A percentile compares a stretch with the other conserved stretches of the same genome.
Evolutionary conservation across 53 echinoderm and acorn worm genomes (phyloP).

Genomic region (Temnopleurus reevesii): DNA sequence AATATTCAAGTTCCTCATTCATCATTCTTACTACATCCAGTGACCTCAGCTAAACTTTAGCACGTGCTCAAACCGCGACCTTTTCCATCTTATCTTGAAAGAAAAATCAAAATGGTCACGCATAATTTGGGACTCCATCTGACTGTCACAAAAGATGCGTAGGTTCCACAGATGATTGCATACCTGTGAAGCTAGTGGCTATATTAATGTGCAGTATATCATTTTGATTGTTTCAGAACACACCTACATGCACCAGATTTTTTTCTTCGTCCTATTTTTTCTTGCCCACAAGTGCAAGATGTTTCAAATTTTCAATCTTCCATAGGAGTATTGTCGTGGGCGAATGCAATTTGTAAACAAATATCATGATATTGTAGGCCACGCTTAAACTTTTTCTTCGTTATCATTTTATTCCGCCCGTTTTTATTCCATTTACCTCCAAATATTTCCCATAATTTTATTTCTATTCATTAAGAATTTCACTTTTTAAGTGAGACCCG

Average conservation of each 20-base stretch:
- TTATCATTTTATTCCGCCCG: too few relatives aligned
- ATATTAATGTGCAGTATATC: background rate
- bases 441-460: background rate
- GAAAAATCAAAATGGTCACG: slow-evolving; percentile 5
- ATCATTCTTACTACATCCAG: too few relatives aligned
- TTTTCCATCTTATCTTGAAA: background rate
- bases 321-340: background rate
- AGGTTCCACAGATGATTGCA: background rate
- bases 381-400: too few relatives aligned
- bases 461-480: too few relatives aligned
- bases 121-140: background rate
- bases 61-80: background rate
- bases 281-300: background rate
- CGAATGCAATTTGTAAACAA: background rate
- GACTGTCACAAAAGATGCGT: background rate
- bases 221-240: background rate
- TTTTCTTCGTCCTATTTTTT: background rate
- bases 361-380: background rate
- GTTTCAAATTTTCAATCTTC: background rate
- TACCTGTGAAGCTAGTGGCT: background rate
- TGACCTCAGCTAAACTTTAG: too few relatives aligned
- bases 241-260: background rate
- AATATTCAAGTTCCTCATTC: too few relatives aligned
- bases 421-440: too few relatives aligned
- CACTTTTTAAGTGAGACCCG: too few relatives aligned